Conservation (phyloP, 2,797 vertebrate genomes). For the Sylvia borin region DNA sequence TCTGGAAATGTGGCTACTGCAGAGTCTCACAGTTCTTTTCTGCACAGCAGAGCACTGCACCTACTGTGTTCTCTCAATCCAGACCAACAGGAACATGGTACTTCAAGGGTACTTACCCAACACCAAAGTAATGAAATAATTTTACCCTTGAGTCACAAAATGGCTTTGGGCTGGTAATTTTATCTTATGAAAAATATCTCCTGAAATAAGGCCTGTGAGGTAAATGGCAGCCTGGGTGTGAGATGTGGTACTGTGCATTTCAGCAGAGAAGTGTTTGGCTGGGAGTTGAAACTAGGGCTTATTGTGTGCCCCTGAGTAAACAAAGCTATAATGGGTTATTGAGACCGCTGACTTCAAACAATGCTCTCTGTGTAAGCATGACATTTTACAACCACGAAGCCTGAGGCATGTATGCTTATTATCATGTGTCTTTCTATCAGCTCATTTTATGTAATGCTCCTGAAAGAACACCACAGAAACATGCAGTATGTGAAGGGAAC, state of each 20-base stretch:
- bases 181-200: background rate
- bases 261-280: background rate
- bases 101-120: background rate
- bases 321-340: constrained; percentile 10
- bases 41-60: accelerated
- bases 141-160: background rate
- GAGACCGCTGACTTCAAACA: constrained; percentile 40
- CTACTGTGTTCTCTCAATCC: accelerated
- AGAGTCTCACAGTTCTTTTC: background rate
- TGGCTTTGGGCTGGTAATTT: background rate
- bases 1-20: background rate
- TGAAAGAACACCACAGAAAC: background rate
- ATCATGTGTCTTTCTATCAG: constrained; percentile 22
- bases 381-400: constrained; percentile 39
- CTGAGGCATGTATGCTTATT: constrained; percentile 23
- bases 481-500: background rate
- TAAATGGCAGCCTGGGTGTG: background rate
- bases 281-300: constrained; percentile 1
- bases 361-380: constrained; percentile 4
- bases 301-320: constrained; percentile 33
- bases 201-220: background rate
- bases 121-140: background rate
- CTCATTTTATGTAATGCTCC: background rate
- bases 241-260: background rate
- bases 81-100: background rate